phyloP scores from a whole-genome alignment of 2,888 invertebrate species.

The Papilio protenor region DNA sequence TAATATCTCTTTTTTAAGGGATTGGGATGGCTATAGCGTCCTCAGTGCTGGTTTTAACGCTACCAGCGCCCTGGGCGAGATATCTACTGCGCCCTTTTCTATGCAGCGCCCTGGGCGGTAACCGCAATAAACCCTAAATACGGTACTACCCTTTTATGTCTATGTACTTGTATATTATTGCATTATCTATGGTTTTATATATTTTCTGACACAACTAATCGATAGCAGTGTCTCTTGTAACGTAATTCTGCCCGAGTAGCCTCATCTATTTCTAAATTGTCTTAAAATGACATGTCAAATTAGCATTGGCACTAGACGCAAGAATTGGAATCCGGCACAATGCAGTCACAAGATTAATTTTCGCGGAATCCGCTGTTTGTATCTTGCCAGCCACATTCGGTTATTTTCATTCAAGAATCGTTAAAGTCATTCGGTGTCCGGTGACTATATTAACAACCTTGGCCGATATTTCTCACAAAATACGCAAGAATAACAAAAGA shows the following conservation, averaged over 20 bases:
- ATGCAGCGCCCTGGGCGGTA: too few species aligned
- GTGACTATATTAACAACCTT: conserved; percentile 33
- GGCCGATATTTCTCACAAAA: conserved; percentile 35
- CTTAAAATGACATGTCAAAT: conserved; percentile 16
- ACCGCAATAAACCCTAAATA: too few species aligned
- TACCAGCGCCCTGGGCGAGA: too few species aligned
- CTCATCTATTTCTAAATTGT: conserved; percentile 2
- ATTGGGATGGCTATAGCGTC: too few species aligned
- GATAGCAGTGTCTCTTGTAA: too few species aligned
- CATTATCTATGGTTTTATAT: too few species aligned
- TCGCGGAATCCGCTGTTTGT: conserved; percentile 23
- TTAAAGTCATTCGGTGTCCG: conserved; percentile 32
- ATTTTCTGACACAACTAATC: too few species aligned
- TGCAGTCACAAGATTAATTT: conserved; percentile 34
- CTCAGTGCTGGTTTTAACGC: too few species aligned
- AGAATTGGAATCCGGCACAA: conserved; percentile 1
- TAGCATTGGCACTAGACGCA: conserved; percentile 21
- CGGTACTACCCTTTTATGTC: too few species aligned
- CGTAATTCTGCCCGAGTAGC: not conserved
- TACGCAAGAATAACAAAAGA: conserved; percentile 12
- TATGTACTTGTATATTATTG: too few species aligned
- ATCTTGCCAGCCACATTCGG: conserved; percentile 17
- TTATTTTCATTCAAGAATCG: conserved; percentile 41
- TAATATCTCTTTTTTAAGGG: too few species aligned
- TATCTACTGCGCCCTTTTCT: too few species aligned